Evolutionary conservation across 2,797 vertebrate genomes (phyloP).

Genomic region (Microhierax caerulescens): DNA sequence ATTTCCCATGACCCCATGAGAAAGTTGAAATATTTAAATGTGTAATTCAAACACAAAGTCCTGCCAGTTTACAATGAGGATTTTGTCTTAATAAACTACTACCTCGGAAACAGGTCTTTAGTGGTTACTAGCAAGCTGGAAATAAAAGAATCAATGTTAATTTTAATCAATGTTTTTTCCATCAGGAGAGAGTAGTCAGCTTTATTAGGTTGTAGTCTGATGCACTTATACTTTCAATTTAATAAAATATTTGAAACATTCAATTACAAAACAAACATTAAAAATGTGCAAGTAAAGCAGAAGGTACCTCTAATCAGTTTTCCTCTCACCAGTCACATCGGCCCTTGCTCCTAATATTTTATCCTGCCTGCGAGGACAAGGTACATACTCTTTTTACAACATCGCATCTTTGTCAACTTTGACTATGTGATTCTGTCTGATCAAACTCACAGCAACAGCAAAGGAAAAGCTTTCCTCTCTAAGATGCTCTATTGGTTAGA

Average conservation of each 20-base stretch:
- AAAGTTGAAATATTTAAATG: background rate
- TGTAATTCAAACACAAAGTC: background rate
- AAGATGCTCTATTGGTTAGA: constrained; percentile 50
- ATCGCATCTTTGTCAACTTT: constrained; percentile 36
- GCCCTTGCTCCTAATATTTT: background rate
- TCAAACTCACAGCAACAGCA: constrained; percentile 18
- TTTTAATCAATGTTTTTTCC: background rate
- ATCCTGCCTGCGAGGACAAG: background rate
- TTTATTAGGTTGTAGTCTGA: background rate
- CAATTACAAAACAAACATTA: background rate
- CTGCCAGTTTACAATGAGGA: background rate
- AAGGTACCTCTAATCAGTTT: constrained; percentile 23
- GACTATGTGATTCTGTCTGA: constrained; percentile 16
- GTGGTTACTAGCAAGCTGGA: constrained; percentile 6
- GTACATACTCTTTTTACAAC: background rate
- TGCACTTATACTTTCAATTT: background rate
- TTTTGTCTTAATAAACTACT: background rate
- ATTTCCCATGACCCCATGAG: background rate
- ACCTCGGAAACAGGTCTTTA: constrained; percentile 16
- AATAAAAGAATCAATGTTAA: constrained; percentile 21
- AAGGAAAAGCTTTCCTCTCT: constrained; percentile 5
- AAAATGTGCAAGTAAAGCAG: background rate
- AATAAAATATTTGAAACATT: background rate
- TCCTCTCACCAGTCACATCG: constrained; percentile 24
- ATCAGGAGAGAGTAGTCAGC: background rate